Conservation (phyloP, 35 echinoderm and acorn worm species). For the Chiridota heheva region DNA sequence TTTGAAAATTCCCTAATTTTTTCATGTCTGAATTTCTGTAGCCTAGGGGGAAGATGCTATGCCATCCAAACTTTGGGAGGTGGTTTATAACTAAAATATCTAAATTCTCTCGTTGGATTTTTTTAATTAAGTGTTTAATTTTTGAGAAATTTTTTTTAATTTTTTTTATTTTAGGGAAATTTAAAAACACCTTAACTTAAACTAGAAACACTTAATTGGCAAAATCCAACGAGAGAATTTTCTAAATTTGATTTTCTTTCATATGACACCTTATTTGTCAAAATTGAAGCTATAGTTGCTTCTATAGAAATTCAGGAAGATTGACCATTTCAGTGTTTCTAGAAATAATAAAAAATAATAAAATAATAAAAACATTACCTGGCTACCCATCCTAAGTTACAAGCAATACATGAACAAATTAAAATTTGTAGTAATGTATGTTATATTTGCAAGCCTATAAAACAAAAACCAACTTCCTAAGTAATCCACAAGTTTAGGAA, state of each 20-base stretch:
- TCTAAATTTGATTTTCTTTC: slow-evolving; percentile 20
- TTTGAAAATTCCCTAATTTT: background rate
- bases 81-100: slow-evolving; percentile 6
- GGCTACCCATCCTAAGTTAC: too few species aligned
- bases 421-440: too few species aligned
- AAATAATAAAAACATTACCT: background rate
- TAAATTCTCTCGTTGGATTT: slow-evolving; percentile 1
- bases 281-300: background rate
- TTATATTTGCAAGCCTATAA: too few species aligned
- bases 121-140: slow-evolving; percentile 20
- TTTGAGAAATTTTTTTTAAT: slow-evolving; percentile 7
- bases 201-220: background rate
- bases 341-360: background rate
- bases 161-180: slow-evolving; percentile 2
- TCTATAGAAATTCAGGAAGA: background rate
- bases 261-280: slow-evolving; percentile 11
- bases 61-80: background rate
- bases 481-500: too few species aligned
- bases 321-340: slow-evolving; percentile 1
- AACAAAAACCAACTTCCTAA: too few species aligned
- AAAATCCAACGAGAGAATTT: slow-evolving; percentile 6
- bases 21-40: background rate
- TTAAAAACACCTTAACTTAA: background rate
- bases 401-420: too few species aligned
- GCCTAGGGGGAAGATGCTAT: background rate